Evolutionary conservation across 2,797 vertebrate genomes (phyloP).

Genomic region (Alauda arvensis): DNA sequence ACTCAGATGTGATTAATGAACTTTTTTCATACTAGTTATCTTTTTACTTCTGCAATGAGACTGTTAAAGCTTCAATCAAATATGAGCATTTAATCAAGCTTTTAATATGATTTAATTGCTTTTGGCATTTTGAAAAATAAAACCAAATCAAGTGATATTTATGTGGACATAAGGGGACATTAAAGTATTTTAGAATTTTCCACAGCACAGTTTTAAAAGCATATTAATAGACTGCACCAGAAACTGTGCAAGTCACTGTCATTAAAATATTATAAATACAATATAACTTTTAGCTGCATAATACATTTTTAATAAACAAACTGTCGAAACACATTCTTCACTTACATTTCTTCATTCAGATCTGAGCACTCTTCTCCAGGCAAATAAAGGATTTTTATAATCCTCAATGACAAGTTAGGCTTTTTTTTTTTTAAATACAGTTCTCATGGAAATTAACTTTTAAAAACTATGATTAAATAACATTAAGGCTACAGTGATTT

Average conservation of each 20-base stretch:
- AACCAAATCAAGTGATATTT: constrained; percentile 22
- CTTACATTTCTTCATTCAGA: constrained; percentile 45
- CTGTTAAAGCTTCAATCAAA: constrained; percentile 57
- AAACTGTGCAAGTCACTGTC: constrained; percentile 25
- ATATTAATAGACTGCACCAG: background rate
- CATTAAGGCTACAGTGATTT: constrained; percentile 46
- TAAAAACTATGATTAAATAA: constrained; percentile 62
- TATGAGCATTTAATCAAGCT: constrained; percentile 38
- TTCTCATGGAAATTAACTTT: constrained; percentile 59
- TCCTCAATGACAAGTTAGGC: constrained; percentile 49
- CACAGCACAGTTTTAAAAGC: background rate
- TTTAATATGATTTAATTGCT: constrained; percentile 24
- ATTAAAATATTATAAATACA: constrained; percentile 49
- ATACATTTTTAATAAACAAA: constrained; percentile 64
- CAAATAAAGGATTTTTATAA: constrained; percentile 65
- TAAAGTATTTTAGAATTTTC: constrained; percentile 30
- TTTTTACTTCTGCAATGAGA: constrained; percentile 54
- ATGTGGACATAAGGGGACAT: background rate
- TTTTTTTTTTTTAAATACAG: background rate
- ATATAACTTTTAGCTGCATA: constrained; percentile 48
- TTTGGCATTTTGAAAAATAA: constrained; percentile 27
- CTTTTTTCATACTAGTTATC: constrained; percentile 21
- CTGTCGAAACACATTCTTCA: constrained; percentile 61
- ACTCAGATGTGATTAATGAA: constrained; percentile 30
- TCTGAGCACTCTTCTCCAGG: constrained; percentile 46